Percentiles rank a stretch among this genome's conserved stretches.
Conservation (phyloP, 2,888 invertebrate genomes). For the Hyppa rectilinea region DNA sequence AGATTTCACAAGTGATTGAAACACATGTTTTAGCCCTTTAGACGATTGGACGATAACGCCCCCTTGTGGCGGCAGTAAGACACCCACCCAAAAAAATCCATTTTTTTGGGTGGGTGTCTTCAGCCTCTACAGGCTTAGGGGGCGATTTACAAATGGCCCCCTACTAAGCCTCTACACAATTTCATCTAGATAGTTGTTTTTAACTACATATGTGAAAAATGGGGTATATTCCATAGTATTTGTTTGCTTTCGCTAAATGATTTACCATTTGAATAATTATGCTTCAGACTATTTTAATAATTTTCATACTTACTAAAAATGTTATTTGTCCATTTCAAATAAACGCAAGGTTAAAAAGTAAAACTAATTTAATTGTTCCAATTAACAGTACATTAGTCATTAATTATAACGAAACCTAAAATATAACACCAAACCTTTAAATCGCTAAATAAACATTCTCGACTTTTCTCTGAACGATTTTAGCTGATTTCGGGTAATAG, state of each 20-base stretch:
- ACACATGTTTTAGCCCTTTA: too few relatives aligned
- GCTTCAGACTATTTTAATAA: background rate
- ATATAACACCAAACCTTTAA: slow-evolving; percentile 55
- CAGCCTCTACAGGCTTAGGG: too few relatives aligned
- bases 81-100: too few relatives aligned
- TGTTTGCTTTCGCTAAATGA: background rate
- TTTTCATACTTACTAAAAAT: slow-evolving; percentile 37
- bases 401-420: slow-evolving; percentile 21
- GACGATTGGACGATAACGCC: too few relatives aligned
- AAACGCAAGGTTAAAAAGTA: slow-evolving; percentile 45
- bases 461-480: slow-evolving; percentile 83
- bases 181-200: too few relatives aligned
- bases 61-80: too few relatives aligned
- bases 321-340: slow-evolving; percentile 42
- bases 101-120: too few relatives aligned
- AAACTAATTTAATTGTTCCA: slow-evolving; percentile 56
- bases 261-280: background rate
- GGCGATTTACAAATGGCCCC: too few relatives aligned
- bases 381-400: slow-evolving; percentile 29
- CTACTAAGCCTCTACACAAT: too few relatives aligned
- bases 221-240: background rate
- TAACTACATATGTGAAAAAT: too few relatives aligned
- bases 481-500: slow-evolving; percentile 86
- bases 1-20: background rate
- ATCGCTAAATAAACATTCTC: slow-evolving; percentile 87